Percentiles rank a stretch among this genome's conserved stretches.
Conservation (phyloP, 2,797 vertebrate species). For the Crocodylus rhombifer region DNA sequence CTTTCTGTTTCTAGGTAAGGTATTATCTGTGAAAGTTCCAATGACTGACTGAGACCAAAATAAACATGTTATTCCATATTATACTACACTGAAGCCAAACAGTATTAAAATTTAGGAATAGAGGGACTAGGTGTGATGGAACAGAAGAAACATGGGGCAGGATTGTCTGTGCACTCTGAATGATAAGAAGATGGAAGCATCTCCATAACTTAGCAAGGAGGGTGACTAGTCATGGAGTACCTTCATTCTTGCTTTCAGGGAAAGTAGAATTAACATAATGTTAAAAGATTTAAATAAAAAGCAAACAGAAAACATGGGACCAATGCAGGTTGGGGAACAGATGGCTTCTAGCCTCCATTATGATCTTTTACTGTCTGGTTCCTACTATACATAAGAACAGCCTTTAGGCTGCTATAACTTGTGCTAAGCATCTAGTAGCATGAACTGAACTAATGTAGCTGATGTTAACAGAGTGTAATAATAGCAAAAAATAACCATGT, state of each 20-base stretch:
- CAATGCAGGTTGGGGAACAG: not conserved
- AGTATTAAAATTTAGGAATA: accelerated
- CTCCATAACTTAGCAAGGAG: not conserved
- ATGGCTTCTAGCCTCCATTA: not conserved
- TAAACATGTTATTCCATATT: not conserved
- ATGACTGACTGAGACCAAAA: not conserved
- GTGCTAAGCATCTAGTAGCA: not conserved
- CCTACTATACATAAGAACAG: not conserved
- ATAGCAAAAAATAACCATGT: no score
- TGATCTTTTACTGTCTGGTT: not conserved
- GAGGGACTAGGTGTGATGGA: not conserved
- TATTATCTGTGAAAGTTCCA: not conserved
- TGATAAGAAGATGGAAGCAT: not conserved
- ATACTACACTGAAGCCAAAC: not conserved
- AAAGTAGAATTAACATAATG: not conserved
- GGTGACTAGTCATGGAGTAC: not conserved
- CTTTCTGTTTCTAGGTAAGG: not conserved
- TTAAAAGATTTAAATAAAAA: not conserved
- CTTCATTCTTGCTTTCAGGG: not conserved
- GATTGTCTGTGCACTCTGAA: not conserved
- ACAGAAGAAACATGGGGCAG: not conserved
- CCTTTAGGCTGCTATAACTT: not conserved
- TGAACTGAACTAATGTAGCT: no score
- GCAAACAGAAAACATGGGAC: not conserved
- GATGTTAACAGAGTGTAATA: no score